Percentiles rank a stretch among this genome's conserved stretches.
These are phyloP conservation scores for Macrochelys suwanniensis DNA, from an alignment of 2,797 vertebrate species.

Conservation along the genomic window DNA sequence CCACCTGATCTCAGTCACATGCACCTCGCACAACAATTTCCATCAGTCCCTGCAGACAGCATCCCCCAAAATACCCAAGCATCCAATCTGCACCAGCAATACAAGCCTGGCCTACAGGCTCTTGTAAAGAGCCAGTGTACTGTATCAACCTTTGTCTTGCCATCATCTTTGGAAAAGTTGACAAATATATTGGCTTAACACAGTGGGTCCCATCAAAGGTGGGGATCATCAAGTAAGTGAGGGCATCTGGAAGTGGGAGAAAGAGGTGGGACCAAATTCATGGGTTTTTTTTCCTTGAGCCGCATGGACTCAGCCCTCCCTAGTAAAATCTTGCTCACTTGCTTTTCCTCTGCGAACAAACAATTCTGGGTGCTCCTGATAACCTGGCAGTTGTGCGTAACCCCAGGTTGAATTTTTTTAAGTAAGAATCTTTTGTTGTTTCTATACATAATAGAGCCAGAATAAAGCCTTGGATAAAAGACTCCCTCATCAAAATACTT, in stretches of 20 bases:
- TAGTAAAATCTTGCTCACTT: slow-evolving; percentile 43
- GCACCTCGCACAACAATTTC: not conserved
- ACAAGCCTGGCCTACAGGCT: not conserved
- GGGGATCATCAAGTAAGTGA: not conserved
- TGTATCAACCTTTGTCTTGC: not conserved
- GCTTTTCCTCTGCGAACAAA: slow-evolving; percentile 44
- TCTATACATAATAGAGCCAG: slow-evolving; percentile 28
- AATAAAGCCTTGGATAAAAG: slow-evolving; percentile 52
- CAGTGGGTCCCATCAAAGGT: not conserved
- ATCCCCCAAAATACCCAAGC: slow-evolving; percentile 38
- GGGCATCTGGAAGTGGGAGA: slow-evolving; percentile 50
- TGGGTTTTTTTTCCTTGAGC: slow-evolving; percentile 18
- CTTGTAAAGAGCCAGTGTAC: not conserved
- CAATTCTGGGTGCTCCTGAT: slow-evolving; percentile 43
- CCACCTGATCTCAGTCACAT: not conserved
- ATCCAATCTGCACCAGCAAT: not conserved
- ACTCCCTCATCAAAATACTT: slow-evolving; percentile 32
- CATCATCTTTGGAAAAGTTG: slow-evolving; percentile 16
- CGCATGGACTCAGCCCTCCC: not conserved
- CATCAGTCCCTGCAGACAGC: not conserved
- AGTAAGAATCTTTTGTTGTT: slow-evolving; percentile 39
- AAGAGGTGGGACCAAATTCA: slow-evolving; percentile 55
- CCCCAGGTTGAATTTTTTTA: not conserved
- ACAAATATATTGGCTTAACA: not conserved
- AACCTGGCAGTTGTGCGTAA: slow-evolving; percentile 42